Evolutionary conservation across 1,140 invertebrate genomes (phyloP), one percentile per base, ranked within the genome.

Genomic region (Streblospio benedicti): DNA sequence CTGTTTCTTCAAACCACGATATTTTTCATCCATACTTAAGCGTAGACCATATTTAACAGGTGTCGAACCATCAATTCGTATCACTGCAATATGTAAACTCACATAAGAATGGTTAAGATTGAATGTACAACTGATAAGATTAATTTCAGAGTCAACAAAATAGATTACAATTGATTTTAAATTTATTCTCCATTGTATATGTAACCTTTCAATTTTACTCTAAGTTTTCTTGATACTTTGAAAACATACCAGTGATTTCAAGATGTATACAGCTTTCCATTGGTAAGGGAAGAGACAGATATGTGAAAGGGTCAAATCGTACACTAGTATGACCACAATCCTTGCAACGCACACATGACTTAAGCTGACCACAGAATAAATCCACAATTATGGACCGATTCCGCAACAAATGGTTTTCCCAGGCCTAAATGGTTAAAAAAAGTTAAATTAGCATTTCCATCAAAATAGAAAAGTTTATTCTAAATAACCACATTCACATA

Each of bases 361-460:
- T 91, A 0, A 93, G 79, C 75, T 92, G 89, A 0, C 91, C 91
- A 78, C 92, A 90, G 78, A 93, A 93, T 45, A 92, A 78, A 76
- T 93, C 91, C 30, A 90, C 90, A 53, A 93, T 85, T 55, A 93
- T 87, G 3, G 89, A 91, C 72, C 86, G 84, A 80, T 84, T 91
- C 56, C 89, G 80, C 3, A 85, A 76, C 52, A 87, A 79, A 75
- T 91, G 87, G 71, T 88, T 87, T 44, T 86, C 84, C 90, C 90
- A 93, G 25, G 89, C 89, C 79, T 82, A 65, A 54, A 65, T 58
- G 12, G 30, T 20, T 31, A 43, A 35, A 25, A 56, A 12, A 57
- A 43, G 31, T 45, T 16, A 45, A 45, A 6, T 45, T 1, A 44
- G 20, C 16, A 56, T 20, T 56, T 0, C 12, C 31, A 6, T 43